Evolutionary conservation across 2,113 vertebrate species (phyloP).

Genomic region (Chaetura pelagica): DNA sequence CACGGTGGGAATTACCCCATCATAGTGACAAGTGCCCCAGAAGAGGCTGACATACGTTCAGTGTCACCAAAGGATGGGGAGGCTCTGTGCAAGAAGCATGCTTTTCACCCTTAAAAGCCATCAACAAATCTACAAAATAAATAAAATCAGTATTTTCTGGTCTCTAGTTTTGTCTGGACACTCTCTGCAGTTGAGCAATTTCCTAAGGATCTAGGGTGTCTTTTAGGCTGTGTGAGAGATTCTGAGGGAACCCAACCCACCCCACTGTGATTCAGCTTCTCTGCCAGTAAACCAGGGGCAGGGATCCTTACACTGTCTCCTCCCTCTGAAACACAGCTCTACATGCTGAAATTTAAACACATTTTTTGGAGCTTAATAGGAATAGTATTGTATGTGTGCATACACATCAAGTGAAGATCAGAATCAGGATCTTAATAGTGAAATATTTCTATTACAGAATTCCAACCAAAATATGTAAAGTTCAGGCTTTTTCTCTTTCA

Average conservation of each 20-base stretch:
- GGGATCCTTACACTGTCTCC: not conserved
- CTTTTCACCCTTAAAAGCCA: not conserved
- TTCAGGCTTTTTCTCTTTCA: not conserved
- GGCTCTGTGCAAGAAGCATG: not conserved
- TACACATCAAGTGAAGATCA: fast-evolving
- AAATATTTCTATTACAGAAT: not conserved
- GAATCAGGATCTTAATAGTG: not conserved
- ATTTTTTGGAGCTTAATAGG: not conserved
- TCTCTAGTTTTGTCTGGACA: not conserved
- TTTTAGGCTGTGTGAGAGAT: not conserved
- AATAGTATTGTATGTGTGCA: not conserved
- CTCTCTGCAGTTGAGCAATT: not conserved
- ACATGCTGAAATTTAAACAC: not conserved
- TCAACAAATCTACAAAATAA: fast-evolving
- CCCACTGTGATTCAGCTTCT: not conserved
- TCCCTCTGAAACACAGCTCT: not conserved
- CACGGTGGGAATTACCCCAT: not conserved
- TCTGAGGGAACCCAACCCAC: not conserved
- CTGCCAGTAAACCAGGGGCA: not conserved
- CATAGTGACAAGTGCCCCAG: not conserved
- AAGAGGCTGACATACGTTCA: not conserved
- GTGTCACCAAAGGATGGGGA: not conserved
- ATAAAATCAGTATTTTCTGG: not conserved
- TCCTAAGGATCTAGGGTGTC: not conserved
- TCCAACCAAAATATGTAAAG: not conserved